Evolutionary conservation across 2,888 invertebrate genomes (phyloP), one percentile per base, ranked within the genome.

Genomic region (Isotomurus palustris): DNA sequence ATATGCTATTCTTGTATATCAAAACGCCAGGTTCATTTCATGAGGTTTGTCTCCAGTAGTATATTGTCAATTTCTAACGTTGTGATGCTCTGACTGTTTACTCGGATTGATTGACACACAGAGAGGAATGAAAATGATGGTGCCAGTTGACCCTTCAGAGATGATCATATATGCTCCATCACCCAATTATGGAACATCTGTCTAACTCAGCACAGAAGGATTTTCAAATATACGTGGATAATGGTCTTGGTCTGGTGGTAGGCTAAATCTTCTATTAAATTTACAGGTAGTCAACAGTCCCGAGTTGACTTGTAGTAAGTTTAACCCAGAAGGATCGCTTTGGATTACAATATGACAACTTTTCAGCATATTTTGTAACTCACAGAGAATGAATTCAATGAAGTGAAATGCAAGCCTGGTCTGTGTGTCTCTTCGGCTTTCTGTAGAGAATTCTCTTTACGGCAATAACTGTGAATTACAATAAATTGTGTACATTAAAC

Each of bases 1-100:
- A 91, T 76, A 87, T 89, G 69, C 71, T 90, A 56, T 91, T 91
- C 78, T 86, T 86, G 76, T 81, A 86, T 69, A 75, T 78, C 55
- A 83, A 82, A 51, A 87, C 86, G 0, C 85, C 84, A 28, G 88
- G 88, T 25, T 79, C 75, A 61, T 72, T 76, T 28, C 64, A 72
- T 24, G 77, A 81, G 76, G 82, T 82, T 72, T 14, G 8, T 32
- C 14, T 14, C 8, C 32, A 10, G 32, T 32, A 32, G 8, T 32
- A 10, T 32, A 28, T 28, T 28, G 12, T 3, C 19, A 25, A 40
- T 36, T 24, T 51, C n/a, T n/a, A n/a, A n/a, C n/a, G n/a, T n/a
- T n/a, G n/a, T n/a, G n/a, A n/a, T n/a, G 44, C 25, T 19, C 19
- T 24, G 17, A 24, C 3, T 12, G n/a, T 40, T 22, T 36, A 47